Percentiles rank a stretch among this genome's conserved stretches.
Evolutionary conservation across 2,797 vertebrate species (phyloP).

Genomic region (Zonotrichia albicollis): DNA sequence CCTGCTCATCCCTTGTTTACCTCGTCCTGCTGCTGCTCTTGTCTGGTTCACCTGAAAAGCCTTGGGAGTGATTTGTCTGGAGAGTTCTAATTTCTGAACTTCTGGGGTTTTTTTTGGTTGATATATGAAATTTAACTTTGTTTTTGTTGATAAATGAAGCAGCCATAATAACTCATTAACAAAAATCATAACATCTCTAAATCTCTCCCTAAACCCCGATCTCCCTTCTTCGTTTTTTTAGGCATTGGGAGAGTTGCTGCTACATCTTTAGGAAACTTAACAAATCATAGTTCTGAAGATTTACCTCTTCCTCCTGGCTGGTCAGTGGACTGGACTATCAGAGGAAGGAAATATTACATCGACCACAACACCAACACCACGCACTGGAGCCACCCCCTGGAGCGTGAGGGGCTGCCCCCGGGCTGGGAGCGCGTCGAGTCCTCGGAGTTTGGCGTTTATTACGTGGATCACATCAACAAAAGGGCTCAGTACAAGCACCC

Average conservation of each 20-base stretch:
- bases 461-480: conserved; percentile 97
- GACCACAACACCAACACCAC: conserved; percentile 99
- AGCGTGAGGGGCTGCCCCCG: conserved; percentile 93
- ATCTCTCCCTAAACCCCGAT: fast-evolving
- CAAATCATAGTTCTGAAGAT: conserved; percentile 89
- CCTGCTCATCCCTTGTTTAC: background rate
- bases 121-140: background rate
- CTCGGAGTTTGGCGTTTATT: conserved; percentile 93
- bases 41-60: background rate
- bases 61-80: background rate
- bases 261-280: conserved; percentile 95
- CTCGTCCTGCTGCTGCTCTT: background rate
- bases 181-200: fast-evolving
- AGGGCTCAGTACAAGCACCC: conserved; percentile 95
- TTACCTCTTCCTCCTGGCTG: conserved; percentile 92
- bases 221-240: conserved; percentile 47
- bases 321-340: conserved; percentile 98
- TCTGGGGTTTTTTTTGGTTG: too few relatives aligned
- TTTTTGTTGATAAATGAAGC: background rate
- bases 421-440: conserved; percentile 98
- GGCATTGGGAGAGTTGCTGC: conserved; percentile 94
- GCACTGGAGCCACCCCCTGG: conserved; percentile 98
- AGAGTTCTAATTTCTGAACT: background rate
- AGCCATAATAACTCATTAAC: background rate
- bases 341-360: conserved; percentile 97